Evolutionary conservation across 2,797 vertebrate species (phyloP), one percentile per base, ranked within the genome.

Genomic region (Pseudotriccus pelzelni): DNA sequence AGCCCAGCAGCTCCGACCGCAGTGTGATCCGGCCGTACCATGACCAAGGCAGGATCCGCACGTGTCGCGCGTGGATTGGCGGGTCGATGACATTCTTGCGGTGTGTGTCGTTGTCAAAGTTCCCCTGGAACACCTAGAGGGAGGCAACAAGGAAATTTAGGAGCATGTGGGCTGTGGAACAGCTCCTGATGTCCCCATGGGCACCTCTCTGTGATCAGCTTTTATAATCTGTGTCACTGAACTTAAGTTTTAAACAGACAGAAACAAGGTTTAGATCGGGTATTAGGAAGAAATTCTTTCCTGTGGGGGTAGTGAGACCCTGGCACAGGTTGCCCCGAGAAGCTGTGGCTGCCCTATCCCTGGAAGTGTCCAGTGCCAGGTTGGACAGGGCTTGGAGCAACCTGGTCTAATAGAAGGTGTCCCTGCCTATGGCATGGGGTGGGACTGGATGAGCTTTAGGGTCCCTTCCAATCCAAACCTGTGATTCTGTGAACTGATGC

Each of bases 71-170:
- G 4, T 98, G 98, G 98, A 99, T 98, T 8, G 99, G 99, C 7
- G 99, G 99, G 69, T 99, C 99, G 24, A 99, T 99, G 97, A 99
- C 99, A 0, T 99, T 99, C 98, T 99, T 99, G 97, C 99, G 99
- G 98, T 99, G 99, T 1, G 99, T 99, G 96, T 99, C 99, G 4
- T 99, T 99, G 98, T 99, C 99, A 78, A 99, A 99, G 97, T 99
- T 99, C 63, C 99, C 99, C 97, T 99, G 99, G 98, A 99, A 99
- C 64, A 99, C 99, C 99, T 99, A 96, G 3, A 20, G 80, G 68
- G n/a, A 74, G 87, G 55, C 37, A 92, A 30, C 0, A 0, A 22
- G 58, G 41, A 53, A 30, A 72, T 5, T 69, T n/a, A 39, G 28
- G 18, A 1, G 28, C 0, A 1, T 0, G 2, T 32, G 8, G 49